Base-by-base conservation (phyloP, 2,797 vertebrate species). In the Coilia nasus region DNA sequence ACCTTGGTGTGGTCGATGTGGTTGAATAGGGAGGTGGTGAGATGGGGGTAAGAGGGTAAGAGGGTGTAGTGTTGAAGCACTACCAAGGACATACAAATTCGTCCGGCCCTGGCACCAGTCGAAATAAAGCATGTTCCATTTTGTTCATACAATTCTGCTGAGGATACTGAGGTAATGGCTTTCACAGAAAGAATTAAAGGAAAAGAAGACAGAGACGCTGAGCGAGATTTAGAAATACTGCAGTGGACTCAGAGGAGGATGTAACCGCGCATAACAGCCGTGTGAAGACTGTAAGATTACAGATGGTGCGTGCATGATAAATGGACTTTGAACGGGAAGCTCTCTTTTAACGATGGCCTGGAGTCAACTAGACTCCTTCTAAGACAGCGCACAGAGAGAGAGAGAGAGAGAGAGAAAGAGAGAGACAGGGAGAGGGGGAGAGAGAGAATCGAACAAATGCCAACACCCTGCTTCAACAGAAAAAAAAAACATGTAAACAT, bases 91-190 rank as follows among this genome's bases (percentile, higher is more conserved):
- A 75, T 75, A 3, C 5, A 41, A 41, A 75, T 35, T 17, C 6
- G 67, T 75, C 67, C 67, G 21, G 67, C 67, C 67, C 67, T 31
- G 35, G 41, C 31, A 21, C 41, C 4, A 75, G 14, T 75, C 21
- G 31, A 75, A 75, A 75, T 28, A 19, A 75, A 31, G 35, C 14
- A 75, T 71, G 67, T 71, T 28, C 31, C 25, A 17, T 75, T 75
- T 41, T 75, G 67, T 75, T 75, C 17, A 11, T 75, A 21, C 14
- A 6, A 41, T 31, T 67, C 62, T 67, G 25, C 11, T 31, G 3
- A 75, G 67, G 67, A 75, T 75, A 75, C 67, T 75, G 31, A 41
- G 31, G 31, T 75, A 75, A 75, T 75, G 67, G 3, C 67, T 75
- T 75, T 75, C 67, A 41, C 67, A 41, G 67, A 75, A 75, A 21